Conservation (phyloP, 2,888 invertebrate species). For the Rhagophthalmus giganteus region DNA sequence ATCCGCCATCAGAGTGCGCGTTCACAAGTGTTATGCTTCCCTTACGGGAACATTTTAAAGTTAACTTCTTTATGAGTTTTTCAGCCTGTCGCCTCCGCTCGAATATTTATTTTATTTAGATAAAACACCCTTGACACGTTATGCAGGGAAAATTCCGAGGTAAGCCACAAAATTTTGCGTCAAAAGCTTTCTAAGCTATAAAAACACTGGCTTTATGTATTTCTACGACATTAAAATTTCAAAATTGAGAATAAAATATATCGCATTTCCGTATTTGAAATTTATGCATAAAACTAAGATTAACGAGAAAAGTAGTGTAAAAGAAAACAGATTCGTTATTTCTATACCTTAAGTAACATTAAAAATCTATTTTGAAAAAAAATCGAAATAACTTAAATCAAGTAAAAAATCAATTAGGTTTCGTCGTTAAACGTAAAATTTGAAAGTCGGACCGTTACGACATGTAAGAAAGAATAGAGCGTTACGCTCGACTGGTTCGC, state of each 20-base stretch:
- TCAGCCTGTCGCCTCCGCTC: constrained; percentile 25
- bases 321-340: neutral
- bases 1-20: constrained; percentile 10
- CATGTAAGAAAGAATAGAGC: constrained; percentile 4
- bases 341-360: constrained; percentile 1
- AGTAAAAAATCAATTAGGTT: constrained; percentile 1
- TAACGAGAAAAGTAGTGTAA: constrained; percentile 8
- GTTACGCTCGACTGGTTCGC: constrained; percentile 6
- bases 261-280: constrained; percentile 4
- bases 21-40: constrained; percentile 16
- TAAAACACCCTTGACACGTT: constrained; percentile 31
- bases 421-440: no score
- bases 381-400: constrained; percentile 7
- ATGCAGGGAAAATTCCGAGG: constrained; percentile 20
- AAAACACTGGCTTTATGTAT: constrained; percentile 27
- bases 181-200: constrained; percentile 24
- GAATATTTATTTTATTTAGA: constrained; percentile 29
- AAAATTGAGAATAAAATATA: constrained; percentile 16
- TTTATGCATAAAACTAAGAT: constrained; percentile 19
- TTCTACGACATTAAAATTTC: constrained; percentile 25
- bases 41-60: constrained; percentile 21
- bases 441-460: constrained; percentile 5
- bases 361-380: constrained; percentile 11
- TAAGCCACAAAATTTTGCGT: constrained; percentile 21
- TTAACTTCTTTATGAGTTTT: constrained; percentile 30